Evolutionary conservation across 2,797 vertebrate species (phyloP).

Genomic region (Gambelia wislizenii): DNA sequence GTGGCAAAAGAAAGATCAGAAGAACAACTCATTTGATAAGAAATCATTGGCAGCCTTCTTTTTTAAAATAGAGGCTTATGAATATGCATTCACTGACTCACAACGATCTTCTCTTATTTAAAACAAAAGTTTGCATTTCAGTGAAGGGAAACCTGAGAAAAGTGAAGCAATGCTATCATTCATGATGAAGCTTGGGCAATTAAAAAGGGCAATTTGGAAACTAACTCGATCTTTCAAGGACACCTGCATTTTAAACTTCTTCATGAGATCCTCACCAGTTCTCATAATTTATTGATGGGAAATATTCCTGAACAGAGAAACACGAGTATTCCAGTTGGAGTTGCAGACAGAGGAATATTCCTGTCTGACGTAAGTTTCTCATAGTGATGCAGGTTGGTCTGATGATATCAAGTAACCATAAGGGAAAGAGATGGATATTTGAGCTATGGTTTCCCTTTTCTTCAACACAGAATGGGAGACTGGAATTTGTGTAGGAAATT

Average conservation of each 20-base stretch:
- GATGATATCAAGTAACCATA: conserved; percentile 30
- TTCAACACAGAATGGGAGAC: background rate
- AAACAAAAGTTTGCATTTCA: conserved; percentile 36
- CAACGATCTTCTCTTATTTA: background rate
- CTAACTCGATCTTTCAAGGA: background rate
- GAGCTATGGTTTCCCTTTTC: conserved; percentile 51
- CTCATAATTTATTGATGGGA: conserved; percentile 44
- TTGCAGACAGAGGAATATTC: no score
- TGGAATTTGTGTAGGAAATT: no score
- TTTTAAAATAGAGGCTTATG: conserved; percentile 31
- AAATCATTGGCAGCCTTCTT: background rate
- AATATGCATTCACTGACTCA: background rate
- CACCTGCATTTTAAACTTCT: conserved; percentile 36
- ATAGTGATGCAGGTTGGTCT: conserved; percentile 6
- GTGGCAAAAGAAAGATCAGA: background rate
- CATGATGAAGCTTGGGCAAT: conserved; percentile 44
- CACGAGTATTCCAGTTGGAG: background rate
- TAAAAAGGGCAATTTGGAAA: conserved; percentile 53
- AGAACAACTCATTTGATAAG: background rate
- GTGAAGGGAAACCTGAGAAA: conserved; percentile 45
- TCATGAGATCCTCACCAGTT: conserved; percentile 15
- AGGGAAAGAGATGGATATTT: conserved; percentile 52
- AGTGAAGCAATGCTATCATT: conserved; percentile 26
- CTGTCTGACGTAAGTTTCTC: conserved; percentile 29
- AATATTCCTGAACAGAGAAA: conserved; percentile 40